Percentiles rank a stretch among this genome's conserved stretches.
phyloP scores from a whole-genome alignment of 1,140 invertebrate species.

The Ostrea denselamellosa region DNA sequence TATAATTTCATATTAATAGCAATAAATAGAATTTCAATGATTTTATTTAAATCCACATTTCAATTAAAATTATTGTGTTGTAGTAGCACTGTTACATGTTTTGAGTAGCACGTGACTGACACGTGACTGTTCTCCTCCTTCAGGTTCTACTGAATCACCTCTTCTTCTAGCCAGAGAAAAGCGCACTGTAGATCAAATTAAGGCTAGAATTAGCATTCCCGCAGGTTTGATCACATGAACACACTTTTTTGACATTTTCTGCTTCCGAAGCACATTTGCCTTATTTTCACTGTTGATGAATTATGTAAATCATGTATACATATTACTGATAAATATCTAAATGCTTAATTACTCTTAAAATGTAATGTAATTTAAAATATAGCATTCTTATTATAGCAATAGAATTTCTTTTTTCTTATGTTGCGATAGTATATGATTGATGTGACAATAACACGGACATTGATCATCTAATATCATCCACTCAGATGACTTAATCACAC shows the following conservation, averaged over 20 bases:
- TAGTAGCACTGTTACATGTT: constrained; percentile 25
- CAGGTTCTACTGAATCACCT: constrained; percentile 50
- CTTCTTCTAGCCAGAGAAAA: constrained; percentile 62
- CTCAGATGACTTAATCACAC: constrained; percentile 11
- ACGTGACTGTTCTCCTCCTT: constrained; percentile 50
- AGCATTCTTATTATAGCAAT: background rate
- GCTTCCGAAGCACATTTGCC: constrained; percentile 7
- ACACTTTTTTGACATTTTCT: background rate
- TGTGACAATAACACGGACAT: constrained; percentile 17
- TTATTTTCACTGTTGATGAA: background rate
- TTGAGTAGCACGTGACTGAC: constrained; percentile 31
- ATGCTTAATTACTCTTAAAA: background rate
- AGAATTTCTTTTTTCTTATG: background rate
- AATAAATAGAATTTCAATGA: background rate
- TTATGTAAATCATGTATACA: constrained; percentile 4
- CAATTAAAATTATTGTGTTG: background rate
- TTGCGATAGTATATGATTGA: background rate
- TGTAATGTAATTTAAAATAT: background rate
- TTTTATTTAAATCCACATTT: background rate
- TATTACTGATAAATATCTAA: background rate
- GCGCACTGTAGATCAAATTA: constrained; percentile 61
- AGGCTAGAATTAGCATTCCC: constrained; percentile 62
- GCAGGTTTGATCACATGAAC: constrained; percentile 54
- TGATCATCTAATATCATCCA: constrained; percentile 33
- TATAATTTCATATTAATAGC: background rate